Conservation (phyloP, 2,113 vertebrate species). For the Aramus guarauna region DNA sequence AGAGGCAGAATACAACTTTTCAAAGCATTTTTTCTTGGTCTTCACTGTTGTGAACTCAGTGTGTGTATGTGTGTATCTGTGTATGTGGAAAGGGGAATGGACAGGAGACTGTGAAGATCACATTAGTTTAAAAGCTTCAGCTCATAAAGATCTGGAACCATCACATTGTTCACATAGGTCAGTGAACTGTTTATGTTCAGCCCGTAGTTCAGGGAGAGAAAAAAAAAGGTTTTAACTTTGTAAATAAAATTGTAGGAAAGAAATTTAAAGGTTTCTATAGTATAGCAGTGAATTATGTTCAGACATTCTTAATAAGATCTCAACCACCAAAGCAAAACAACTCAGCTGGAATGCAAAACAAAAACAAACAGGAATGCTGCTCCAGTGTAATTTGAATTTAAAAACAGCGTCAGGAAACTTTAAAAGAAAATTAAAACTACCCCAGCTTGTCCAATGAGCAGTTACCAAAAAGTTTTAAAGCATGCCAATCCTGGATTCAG, state of each 20-base stretch:
- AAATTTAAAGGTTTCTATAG: neutral
- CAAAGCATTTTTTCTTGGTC: neutral
- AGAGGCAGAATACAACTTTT: neutral
- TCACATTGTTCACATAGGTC: neutral
- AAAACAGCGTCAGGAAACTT: slow-evolving; percentile 40
- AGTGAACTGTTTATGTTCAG: neutral
- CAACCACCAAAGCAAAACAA: slow-evolving; percentile 27
- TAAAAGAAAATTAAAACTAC: slow-evolving; percentile 19
- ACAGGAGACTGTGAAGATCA: neutral
- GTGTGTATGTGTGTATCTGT: neutral
- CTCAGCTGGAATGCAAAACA: slow-evolving; percentile 56
- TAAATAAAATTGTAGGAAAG: neutral
- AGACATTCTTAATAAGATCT: neutral
- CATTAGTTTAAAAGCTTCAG: neutral
- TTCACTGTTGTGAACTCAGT: neutral
- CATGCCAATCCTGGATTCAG: neutral
- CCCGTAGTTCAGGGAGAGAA: neutral
- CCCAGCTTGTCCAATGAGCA: slow-evolving; percentile 21
- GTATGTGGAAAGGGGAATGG: neutral
- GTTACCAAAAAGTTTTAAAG: neutral
- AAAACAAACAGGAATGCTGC: slow-evolving; percentile 51
- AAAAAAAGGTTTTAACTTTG: neutral
- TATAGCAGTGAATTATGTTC: neutral
- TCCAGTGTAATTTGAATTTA: slow-evolving; percentile 46
- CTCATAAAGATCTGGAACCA: neutral